Evolutionary conservation across 2,797 vertebrate species (phyloP).

Genomic region (Tauraco hartlaubi): DNA sequence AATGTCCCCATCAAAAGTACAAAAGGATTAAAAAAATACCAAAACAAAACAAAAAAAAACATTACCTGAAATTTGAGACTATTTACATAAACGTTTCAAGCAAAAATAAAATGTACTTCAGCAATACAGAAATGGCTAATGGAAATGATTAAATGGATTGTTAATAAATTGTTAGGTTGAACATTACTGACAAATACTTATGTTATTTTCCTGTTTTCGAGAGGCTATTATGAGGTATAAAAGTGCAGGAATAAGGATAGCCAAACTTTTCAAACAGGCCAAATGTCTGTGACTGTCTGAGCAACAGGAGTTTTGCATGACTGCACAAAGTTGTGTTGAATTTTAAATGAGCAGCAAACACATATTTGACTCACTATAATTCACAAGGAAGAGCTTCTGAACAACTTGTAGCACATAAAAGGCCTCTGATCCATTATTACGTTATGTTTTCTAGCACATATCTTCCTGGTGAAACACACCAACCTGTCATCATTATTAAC

Average conservation of each 20-base stretch:
- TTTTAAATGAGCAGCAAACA: background rate
- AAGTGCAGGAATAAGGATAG: background rate
- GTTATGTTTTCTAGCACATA: background rate
- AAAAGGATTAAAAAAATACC: background rate
- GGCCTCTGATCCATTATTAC: background rate
- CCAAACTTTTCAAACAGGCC: background rate
- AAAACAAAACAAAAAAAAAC: background rate
- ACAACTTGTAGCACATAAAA: background rate
- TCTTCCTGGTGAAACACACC: background rate
- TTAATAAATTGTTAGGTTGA: background rate
- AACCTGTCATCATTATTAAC: background rate
- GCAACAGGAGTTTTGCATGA: background rate
- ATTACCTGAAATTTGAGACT: background rate
- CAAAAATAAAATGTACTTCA: background rate
- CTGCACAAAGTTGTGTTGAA: background rate
- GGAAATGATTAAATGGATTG: background rate
- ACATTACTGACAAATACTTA: background rate
- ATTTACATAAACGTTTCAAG: background rate
- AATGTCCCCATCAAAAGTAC: background rate
- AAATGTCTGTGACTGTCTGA: background rate
- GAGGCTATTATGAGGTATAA: background rate
- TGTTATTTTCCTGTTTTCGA: background rate
- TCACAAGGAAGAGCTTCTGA: background rate
- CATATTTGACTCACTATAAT: background rate
- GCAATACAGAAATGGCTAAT: background rate